Evolutionary conservation across 1,140 invertebrate species (phyloP), one percentile per base, ranked within the genome.

Genomic region (Diorhabda sublineata): DNA sequence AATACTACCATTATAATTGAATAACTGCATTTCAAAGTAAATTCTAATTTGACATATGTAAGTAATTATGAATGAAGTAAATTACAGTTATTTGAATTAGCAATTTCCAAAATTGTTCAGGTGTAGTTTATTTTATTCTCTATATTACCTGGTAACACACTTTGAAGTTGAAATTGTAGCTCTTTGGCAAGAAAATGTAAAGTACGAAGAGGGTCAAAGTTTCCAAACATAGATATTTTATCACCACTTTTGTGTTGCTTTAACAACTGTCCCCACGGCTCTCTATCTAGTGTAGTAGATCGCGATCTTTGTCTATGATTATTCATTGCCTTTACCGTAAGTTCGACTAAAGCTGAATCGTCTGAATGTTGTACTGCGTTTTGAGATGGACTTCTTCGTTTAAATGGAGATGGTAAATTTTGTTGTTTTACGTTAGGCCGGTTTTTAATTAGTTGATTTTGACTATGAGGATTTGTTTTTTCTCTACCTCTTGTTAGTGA

Each of bases 111-210:
- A 26, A 26, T 26, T 26, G 26, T 26, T 26, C 1, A 26, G 26
- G 26, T 26, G 26, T 26, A 26, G 26, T 26, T 26, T 26, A 26
- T 26, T 26, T 26, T 26, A 26, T 26, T 26, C 26, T 26, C 26
- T 26, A 26, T 26, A 26, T 67, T 76, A 80, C 78, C 68, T 61
- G 76, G 73, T 57, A 73, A 58, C 59, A 68, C 11, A 41, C 64
- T 59, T 64, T 73, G 60, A 45, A 80, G 62, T 61, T 79, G 76
- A 45, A 65, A 70, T 58, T 77, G 71, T 42, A 81, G 67, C 68
- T 81, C 79, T 62, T 75, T 77, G 4, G 77, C 73, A 42, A 81
- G 69, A 73, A 80, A 80, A 71, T 80, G 78, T 58, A 81, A 67
- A 3, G 77, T 79, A 52, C 77, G 56, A 47, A 81, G 71, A 3